These are phyloP conservation scores for Cephus pygmeus DNA, from an alignment of 2,888 invertebrate species.

Conservation along the genomic window DNA sequence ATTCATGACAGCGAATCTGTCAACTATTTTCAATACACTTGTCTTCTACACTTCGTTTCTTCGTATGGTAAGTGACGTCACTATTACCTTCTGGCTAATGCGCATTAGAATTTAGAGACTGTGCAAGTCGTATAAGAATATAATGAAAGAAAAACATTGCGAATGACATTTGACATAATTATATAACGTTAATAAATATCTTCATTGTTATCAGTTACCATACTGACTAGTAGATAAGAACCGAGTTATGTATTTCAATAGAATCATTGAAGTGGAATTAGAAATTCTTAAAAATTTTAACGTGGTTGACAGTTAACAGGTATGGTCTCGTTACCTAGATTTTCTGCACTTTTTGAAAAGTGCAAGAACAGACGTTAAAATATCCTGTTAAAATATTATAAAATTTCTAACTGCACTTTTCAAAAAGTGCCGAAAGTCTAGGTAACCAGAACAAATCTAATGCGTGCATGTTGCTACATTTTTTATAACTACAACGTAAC, in stretches of 20 bases:
- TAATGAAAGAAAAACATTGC: no score
- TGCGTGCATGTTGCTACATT: background rate
- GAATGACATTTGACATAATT: no score
- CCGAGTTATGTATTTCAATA: no score
- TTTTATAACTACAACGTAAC: constrained; percentile 11
- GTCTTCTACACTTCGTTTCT: background rate
- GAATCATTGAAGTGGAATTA: background rate
- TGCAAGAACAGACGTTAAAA: no score
- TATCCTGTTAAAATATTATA: no score
- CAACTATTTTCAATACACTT: background rate
- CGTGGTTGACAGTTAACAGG: no score
- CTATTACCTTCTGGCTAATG: background rate
- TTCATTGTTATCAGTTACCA: background rate
- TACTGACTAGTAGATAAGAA: background rate
- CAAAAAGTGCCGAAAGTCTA: no score
- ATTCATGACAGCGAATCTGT: no score
- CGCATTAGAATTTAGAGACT: background rate
- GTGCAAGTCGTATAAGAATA: no score
- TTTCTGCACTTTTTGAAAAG: no score
- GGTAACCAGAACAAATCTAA: background rate
- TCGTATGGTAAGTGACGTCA: background rate
- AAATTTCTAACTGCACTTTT: no score
- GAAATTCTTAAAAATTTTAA: background rate
- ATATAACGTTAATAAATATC: background rate
- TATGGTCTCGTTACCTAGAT: no score